These are phyloP conservation scores for Colostygia pectinataria DNA, from an alignment of 2,888 invertebrate species.

Conservation along the genomic window DNA sequence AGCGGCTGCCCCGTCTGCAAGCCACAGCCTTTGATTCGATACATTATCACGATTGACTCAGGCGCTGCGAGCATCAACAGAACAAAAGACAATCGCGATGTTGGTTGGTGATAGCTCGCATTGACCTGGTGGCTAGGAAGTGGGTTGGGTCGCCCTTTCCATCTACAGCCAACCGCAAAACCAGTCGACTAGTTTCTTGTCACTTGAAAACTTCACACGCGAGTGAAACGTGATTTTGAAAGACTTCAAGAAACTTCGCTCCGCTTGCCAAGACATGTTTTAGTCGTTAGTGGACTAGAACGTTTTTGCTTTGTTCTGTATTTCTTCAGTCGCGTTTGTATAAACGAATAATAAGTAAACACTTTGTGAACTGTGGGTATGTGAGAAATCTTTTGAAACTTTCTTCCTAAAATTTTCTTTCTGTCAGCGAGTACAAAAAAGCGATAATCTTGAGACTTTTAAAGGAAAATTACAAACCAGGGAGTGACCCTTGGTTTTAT, in stretches of 20 bases:
- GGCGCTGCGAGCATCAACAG: constrained; percentile 14
- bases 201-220: constrained; percentile 27
- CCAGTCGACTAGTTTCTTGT: constrained; percentile 24
- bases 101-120: constrained; percentile 19
- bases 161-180: constrained; percentile 16
- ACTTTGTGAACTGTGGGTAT: not conserved
- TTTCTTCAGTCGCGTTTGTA: not conserved
- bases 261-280: constrained; percentile 30
- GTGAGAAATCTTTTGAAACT: constrained; percentile 13
- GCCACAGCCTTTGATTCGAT: constrained; percentile 18
- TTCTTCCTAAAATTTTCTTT: constrained; percentile 15
- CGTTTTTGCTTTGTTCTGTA: constrained; percentile 13
- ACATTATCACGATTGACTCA: constrained; percentile 33
- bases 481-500: constrained; percentile 31
- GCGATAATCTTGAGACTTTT: constrained; percentile 44
- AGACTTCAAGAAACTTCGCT: constrained; percentile 25
- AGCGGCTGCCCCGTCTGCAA: constrained; percentile 9
- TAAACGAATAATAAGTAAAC: not conserved
- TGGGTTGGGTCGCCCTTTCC: constrained; percentile 22
- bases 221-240: constrained; percentile 30
- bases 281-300: constrained; percentile 24
- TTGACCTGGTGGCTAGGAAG: constrained; percentile 24
- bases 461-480: constrained; percentile 42
- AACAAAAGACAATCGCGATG: constrained; percentile 25
- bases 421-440: constrained; percentile 42